Evolutionary conservation across 2,113 vertebrate genomes (phyloP).

Genomic region (Tenebrosternarchus preto): DNA sequence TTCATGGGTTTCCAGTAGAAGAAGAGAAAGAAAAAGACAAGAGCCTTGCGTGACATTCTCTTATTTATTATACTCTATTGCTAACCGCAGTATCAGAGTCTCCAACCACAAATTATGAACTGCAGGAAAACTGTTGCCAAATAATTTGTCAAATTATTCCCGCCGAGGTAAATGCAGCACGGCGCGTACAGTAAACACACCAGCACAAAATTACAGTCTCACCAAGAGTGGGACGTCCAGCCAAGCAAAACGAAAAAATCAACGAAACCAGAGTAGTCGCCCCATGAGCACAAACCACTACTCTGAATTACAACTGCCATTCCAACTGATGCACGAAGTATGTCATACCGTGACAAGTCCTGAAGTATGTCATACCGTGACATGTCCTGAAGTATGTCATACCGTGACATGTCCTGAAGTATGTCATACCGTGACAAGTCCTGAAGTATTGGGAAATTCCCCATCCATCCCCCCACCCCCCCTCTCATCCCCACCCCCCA

Average conservation of each 20-base stretch:
- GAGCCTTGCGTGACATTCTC: conserved; percentile 16
- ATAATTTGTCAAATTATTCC: conserved; percentile 51
- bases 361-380: no score
- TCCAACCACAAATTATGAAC: conserved; percentile 43
- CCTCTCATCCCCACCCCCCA: no score
- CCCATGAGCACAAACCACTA: conserved; percentile 5
- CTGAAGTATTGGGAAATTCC: background rate
- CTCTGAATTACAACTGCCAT: background rate
- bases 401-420: background rate
- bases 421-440: no score
- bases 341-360: no score
- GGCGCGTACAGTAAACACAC: background rate
- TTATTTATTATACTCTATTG: conserved; percentile 27
- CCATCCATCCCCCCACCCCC: no score
- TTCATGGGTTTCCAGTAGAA: background rate
- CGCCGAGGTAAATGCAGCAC: conserved; percentile 15
- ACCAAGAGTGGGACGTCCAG: conserved; percentile 10
- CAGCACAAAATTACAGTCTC: conserved; percentile 30
- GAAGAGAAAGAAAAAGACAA: background rate
- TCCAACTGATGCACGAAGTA: background rate
- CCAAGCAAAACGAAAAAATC: conserved; percentile 28
- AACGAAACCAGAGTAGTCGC: conserved; percentile 3
- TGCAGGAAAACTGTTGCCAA: conserved; percentile 38
- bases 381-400: background rate
- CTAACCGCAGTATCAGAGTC: conserved; percentile 7